These are phyloP conservation scores for Poeciliopsis paucimaculata DNA, from an alignment of 2,797 vertebrate species.

Conservation along the genomic window DNA sequence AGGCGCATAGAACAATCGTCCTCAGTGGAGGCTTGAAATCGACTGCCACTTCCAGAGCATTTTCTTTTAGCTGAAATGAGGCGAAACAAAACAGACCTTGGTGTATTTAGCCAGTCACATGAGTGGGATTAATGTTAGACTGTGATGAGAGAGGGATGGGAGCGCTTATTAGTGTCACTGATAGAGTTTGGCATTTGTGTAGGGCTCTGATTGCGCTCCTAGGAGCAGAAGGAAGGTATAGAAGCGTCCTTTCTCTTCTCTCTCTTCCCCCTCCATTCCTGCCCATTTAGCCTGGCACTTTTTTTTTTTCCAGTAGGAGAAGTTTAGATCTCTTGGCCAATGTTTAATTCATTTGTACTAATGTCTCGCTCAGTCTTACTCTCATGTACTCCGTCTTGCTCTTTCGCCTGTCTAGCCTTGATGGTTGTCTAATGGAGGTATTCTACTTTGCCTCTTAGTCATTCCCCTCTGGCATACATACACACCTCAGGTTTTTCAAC, in stretches of 20 bases:
- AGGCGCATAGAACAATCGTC: conserved; percentile 56
- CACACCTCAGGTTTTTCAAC: conserved; percentile 7
- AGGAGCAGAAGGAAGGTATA: conserved; percentile 25
- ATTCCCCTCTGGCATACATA: not conserved
- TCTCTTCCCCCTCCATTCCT: conserved; percentile 3
- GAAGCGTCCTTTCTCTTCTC: not conserved
- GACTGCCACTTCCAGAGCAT: conserved; percentile 26
- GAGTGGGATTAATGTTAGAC: not conserved
- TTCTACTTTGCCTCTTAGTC: conserved; percentile 36
- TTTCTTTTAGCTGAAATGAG: conserved; percentile 38
- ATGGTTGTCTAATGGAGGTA: conserved; percentile 51
- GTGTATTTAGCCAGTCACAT: conserved; percentile 17
- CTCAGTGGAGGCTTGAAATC: conserved; percentile 48
- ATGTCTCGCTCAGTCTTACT: conserved; percentile 54
- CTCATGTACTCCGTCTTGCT: conserved; percentile 38
- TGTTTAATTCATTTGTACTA: conserved; percentile 69
- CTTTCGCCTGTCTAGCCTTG: conserved; percentile 29
- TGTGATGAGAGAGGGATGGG: conserved; percentile 24
- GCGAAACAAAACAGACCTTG: conserved; percentile 41
- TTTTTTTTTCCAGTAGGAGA: conserved; percentile 29
- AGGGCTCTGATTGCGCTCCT: conserved; percentile 27
- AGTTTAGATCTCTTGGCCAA: conserved; percentile 52
- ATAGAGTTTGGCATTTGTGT: conserved; percentile 18
- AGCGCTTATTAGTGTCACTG: conserved; percentile 34
- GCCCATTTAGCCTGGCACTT: conserved; percentile 42